Conservation (phyloP, 2,113 vertebrate genomes). For the Laticauda colubrina region DNA sequence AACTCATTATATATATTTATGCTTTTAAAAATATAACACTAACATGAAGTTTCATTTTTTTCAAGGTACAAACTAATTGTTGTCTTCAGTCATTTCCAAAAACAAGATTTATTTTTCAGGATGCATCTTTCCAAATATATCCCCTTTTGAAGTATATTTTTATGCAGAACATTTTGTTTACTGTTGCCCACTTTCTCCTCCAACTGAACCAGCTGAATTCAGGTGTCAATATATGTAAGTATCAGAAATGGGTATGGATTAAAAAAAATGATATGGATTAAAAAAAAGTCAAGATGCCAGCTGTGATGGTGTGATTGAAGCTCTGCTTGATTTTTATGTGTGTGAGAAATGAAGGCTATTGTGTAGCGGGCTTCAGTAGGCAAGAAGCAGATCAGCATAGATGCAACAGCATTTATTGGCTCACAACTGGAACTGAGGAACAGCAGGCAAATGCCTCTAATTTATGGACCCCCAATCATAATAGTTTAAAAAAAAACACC, state of each 20-base stretch:
- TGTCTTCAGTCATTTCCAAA: not conserved
- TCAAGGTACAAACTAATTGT: not conserved
- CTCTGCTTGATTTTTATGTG: not conserved
- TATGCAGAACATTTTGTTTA: not conserved
- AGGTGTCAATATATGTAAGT: not conserved
- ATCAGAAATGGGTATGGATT: not conserved
- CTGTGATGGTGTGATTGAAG: not conserved
- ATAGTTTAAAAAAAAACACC: no score
- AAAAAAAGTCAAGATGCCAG: not conserved
- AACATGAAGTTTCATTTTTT: not conserved
- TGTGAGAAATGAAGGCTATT: not conserved
- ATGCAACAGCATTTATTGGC: no score
- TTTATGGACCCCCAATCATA: no score
- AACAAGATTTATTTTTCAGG: not conserved
- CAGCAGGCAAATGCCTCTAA: no score
- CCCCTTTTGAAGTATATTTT: not conserved
- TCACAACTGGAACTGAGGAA: no score
- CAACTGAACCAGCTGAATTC: not conserved
- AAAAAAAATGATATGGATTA: not conserved
- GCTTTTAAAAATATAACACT: not conserved
- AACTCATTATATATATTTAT: not conserved
- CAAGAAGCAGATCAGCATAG: no score
- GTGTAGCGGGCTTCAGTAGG: no score
- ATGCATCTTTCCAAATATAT: not conserved
- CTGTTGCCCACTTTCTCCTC: not conserved